Evolutionary conservation across 1,140 invertebrate species (phyloP).

Genomic region (Acromyrmex charruanus): DNA sequence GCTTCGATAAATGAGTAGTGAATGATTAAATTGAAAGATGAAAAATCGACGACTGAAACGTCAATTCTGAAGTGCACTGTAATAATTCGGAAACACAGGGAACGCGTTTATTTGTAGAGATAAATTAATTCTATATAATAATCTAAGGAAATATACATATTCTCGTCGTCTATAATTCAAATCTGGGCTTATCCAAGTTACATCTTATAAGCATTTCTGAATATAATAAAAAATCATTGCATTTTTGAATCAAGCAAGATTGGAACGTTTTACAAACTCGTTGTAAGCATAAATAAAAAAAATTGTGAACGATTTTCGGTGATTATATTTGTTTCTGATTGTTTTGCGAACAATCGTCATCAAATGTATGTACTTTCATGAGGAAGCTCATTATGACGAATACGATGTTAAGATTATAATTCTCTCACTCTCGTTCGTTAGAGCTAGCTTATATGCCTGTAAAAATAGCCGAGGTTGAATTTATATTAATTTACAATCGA

Average conservation of each 20-base stretch:
- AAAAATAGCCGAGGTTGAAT: conserved; percentile 74
- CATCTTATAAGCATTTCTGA: background rate
- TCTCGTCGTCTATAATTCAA: background rate
- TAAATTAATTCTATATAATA: conserved; percentile 8
- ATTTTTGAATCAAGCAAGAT: background rate
- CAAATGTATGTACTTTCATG: conserved; percentile 66
- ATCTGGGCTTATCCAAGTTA: conserved; percentile 1
- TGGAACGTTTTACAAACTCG: background rate
- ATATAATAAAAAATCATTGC: conserved; percentile 8
- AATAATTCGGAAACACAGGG: background rate
- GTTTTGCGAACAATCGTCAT: conserved; percentile 13
- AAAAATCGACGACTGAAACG: background rate
- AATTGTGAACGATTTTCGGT: conserved; percentile 1
- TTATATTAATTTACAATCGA: conserved; percentile 60
- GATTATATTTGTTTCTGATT: conserved; percentile 39
- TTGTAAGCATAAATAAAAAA: conserved; percentile 11
- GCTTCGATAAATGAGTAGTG: background rate
- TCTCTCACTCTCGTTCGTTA: conserved; percentile 35
- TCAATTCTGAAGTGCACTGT: conserved; percentile 14
- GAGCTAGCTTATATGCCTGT: conserved; percentile 59
- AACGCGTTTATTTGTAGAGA: background rate
- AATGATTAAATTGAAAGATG: conserved; percentile 31
- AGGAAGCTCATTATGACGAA: conserved; percentile 65
- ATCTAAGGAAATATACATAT: conserved; percentile 11
- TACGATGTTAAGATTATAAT: conserved; percentile 48